Evolutionary conservation across 2,113 vertebrate genomes (phyloP), one percentile per base, ranked within the genome.

Genomic region (Gambusia affinis): DNA sequence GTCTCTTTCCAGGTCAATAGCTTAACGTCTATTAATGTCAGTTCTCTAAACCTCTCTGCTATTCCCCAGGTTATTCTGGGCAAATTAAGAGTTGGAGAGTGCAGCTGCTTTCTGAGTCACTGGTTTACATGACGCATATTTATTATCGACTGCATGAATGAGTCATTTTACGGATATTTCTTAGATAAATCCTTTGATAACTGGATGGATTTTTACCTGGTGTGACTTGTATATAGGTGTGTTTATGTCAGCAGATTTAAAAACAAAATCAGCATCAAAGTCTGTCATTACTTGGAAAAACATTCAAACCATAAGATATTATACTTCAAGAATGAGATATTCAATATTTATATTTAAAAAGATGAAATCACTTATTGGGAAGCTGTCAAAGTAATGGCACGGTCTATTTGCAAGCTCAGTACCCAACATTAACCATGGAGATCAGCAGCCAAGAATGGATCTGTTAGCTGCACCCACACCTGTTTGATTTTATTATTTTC

Each of bases 1-100:
- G 51, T 73, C 70, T 72, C 54, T 73, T 82, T 85, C 83, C 76
- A 85, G 82, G 79, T 84, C 80, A 91, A 47, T 75, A 81, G 42
- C 64, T 85, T 83, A 75, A 83, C n/a, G 70, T 77, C 71, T 79
- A 60, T 85, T 87, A 60, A 74, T 78, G 24, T 83, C 75, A 57
- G 64, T 37, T 86, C 66, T 30, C 70, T 75, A n/a, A 57, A 24
- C 62, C 82, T 64, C 72, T 67, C 35, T 35, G 47, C 64, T 79
- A 66, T 73, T 80, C 75, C 82, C 60, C 47, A 69, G 65, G 79
- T 89, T 82, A 83, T 89, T 86, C 60, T n/a, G 72, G 31, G 68
- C 24, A 73, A 86, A 85, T 87, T 82, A 84, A 75, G 77, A 69
- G 75, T 64, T 8, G 51, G 12, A 19, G 54, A 61, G 33, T 61